A percentile compares a stretch with the other conserved stretches of the same genome.
phyloP scores from a whole-genome alignment of 2,113 vertebrate genomes.

The Rhadina sibilatrix region DNA sequence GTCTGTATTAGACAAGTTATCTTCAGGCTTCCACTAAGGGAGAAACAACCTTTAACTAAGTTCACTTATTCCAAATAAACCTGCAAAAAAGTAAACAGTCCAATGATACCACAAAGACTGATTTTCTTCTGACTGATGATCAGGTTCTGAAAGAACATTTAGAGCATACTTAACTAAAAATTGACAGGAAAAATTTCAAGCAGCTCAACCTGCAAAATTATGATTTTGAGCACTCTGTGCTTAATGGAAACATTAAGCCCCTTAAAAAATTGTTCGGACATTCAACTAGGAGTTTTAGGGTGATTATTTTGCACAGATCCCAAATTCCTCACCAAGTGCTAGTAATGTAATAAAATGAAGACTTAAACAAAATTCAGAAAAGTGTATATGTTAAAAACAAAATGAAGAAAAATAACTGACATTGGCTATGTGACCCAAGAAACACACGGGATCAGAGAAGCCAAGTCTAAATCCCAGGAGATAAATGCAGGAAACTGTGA shows the following conservation, averaged over 20 bases:
- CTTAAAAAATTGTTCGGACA: neutral
- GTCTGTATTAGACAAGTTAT: neutral
- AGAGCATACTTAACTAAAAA: neutral
- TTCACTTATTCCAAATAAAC: neutral
- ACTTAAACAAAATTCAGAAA: neutral
- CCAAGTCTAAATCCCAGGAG: neutral
- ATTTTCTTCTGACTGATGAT: neutral
- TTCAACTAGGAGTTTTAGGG: neutral
- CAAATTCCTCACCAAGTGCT: neutral
- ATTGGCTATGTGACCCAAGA: neutral
- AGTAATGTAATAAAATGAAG: neutral
- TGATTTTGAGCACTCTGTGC: accelerated
- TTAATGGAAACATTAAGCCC: neutral
- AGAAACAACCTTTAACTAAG: neutral
- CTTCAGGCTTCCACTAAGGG: neutral
- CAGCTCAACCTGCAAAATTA: neutral
- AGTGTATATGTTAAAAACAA: neutral
- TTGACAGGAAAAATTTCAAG: neutral
- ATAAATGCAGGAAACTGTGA: neutral
- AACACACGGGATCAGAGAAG: neutral
- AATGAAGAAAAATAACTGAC: neutral
- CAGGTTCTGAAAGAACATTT: neutral
- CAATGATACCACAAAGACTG: accelerated
- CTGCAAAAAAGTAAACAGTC: neutral
- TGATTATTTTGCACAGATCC: neutral